Base-by-base conservation (phyloP, 2,797 vertebrate genomes). In the Loriculus beryllinus region DNA sequence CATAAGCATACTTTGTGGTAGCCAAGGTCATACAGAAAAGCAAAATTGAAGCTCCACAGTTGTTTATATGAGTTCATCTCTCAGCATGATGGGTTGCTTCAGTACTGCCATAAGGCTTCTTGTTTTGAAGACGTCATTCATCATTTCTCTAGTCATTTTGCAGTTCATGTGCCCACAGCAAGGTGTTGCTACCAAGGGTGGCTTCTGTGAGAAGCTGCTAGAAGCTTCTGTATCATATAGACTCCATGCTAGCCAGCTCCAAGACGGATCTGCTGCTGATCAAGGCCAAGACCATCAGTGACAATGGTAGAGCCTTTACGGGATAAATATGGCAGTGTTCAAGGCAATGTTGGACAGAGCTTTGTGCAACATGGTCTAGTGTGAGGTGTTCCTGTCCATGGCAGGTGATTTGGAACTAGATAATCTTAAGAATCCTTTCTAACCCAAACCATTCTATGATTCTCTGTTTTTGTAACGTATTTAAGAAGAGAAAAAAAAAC, bases 181-280 rank as follows among this genome's bases (percentile, higher is more conserved):
- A 28, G 3, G 17, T 45, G 86, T n/a, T 79, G 56, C 14, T 35
- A 31, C 7, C 22, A 28, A 42, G 12, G 1, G 26, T 33, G 14
- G 4, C 11, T 72, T 21, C 19, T 49, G 9, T 59, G 51, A 69
- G 45, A 35, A 60, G 25, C 28, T 74, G 11, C 39, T 28, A 16
- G 29, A 64, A 59, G 22, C 37, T 57, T 19, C 49, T 4, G 0
- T 57, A 35, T 64, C 49, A 0, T 0, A 29, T 5, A 39, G 22
- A 71, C 28, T 3, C 29, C 42, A 1, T 29, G 29, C 14, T 18
- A 16, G 17, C 13, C 11, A 7, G 6, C 7, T 49, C 40, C 71
- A 7, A 28, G 31, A 29, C 0, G 10, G 45, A 45, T 6, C 22
- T 2, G 2, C 10, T 10, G 4, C 63, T 28, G 26, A 31, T 20